Base-by-base conservation (phyloP, 1,140 invertebrate genomes). In the Belonocnema kinseyi region DNA sequence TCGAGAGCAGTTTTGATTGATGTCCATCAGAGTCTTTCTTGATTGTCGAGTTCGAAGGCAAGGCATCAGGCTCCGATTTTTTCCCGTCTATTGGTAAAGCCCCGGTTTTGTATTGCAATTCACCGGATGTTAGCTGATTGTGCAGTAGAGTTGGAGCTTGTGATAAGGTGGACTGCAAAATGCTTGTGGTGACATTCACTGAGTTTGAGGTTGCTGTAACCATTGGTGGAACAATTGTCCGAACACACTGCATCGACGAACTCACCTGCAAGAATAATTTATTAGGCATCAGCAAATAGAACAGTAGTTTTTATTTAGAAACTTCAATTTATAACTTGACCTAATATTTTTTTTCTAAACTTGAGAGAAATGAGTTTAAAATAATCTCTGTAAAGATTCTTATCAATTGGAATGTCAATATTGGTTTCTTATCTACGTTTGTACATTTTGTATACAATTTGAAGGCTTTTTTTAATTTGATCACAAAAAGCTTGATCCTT, bases 91-190 rank as follows among this genome's bases (percentile, higher is more conserved):
- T 88, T 8, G 89, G 85, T 58, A 92, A 76, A 50, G 85, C 77
- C 10, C 84, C 80, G 2, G 88, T 75, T 74, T 92, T 92, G 73
- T 88, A 90, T 16, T 87, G 87, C 0, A 76, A 61, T 54, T 86
- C 84, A n/a, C 88, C 88, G 13, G 89, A 85, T 1, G 87, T 90
- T 1, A 90, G 80, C 72, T 91, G 90, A 5, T 87, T 85, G 77
- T 90, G 90, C 19, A 91, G 78, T 6, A 89, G 79, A 7, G 87
- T 91, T 16, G 90, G 82, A 12, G 89, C 85, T 76, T 92, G 90
- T 1, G 90, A 91, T 17, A 92, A 80, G 3, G 91, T 92, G 0
- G 90, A 90, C 46, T 92, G 91, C 5, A 92, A 79, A 72, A 92
- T 92, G 33, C 90, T 91, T 3, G 90, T 88, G 0, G 87, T 90